Conservation (phyloP, 2,888 invertebrate species). For the Hirtodrosophila duncani region DNA sequence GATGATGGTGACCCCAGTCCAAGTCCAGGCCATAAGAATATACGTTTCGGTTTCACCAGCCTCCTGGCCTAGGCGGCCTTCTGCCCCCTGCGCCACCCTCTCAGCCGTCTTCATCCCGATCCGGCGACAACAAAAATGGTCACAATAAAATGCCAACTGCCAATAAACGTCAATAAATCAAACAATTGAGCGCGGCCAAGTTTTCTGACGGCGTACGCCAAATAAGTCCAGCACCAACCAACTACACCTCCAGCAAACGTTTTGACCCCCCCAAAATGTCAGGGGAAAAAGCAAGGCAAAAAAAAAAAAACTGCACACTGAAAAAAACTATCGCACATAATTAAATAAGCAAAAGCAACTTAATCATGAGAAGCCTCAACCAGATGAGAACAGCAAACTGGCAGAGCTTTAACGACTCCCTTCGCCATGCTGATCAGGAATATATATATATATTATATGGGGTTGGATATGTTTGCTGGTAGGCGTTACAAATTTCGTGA, state of each 20-base stretch:
- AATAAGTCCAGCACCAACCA: conserved; percentile 48
- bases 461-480: too few relatives aligned
- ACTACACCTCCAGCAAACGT: conserved; percentile 3
- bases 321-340: background rate
- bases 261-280: conserved; percentile 5
- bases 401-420: too few relatives aligned
- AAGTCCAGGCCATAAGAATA: too few relatives aligned
- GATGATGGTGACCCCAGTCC: too few relatives aligned
- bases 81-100: background rate
- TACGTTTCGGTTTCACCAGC: too few relatives aligned
- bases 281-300: background rate
- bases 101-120: background rate
- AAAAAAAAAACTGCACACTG: too few relatives aligned
- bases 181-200: conserved; percentile 65
- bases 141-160: conserved; percentile 72
- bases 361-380: background rate
- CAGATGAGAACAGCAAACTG: too few relatives aligned
- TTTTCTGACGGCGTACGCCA: conserved; percentile 56
- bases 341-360: background rate
- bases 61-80: too few relatives aligned
- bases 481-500: too few relatives aligned
- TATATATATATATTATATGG: too few relatives aligned
- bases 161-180: conserved; percentile 69
- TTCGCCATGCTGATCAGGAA: too few relatives aligned
- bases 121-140: conserved; percentile 51